A percentile compares a stretch with the other conserved stretches of the same genome.
Conservation (phyloP, 2,797 vertebrate species). For the Sitta carolinensis region DNA sequence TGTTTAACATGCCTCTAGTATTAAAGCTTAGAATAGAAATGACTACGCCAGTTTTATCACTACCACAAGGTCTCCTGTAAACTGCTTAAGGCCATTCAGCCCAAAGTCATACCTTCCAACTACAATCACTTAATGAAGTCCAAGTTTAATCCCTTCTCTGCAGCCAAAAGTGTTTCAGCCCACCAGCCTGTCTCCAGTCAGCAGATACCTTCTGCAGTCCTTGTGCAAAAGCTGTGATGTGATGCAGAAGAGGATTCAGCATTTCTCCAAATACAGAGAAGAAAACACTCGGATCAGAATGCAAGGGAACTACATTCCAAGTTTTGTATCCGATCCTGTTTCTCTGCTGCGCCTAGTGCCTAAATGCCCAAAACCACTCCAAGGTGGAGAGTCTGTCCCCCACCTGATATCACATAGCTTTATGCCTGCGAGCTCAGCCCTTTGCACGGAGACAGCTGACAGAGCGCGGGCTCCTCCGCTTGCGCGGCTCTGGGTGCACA, state of each 20-base stretch:
- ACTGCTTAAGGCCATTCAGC: not conserved
- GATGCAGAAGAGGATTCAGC: not conserved
- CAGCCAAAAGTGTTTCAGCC: not conserved
- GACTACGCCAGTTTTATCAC: not conserved
- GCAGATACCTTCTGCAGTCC: accelerated
- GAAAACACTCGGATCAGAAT: not conserved
- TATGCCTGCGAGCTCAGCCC: not conserved
- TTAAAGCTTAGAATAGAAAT: not conserved
- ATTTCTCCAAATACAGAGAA: not conserved
- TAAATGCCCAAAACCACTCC: not conserved
- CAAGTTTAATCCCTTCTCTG: not conserved
- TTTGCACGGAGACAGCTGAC: not conserved
- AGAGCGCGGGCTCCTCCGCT: not conserved
- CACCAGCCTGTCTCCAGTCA: not conserved
- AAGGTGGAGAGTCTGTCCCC: not conserved
- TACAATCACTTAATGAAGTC: not conserved
- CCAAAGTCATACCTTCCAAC: not conserved
- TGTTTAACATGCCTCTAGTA: not conserved
- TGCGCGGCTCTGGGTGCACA: not conserved
- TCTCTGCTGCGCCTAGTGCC: not conserved
- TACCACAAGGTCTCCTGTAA: not conserved
- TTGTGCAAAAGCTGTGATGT: not conserved
- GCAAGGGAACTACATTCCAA: not conserved
- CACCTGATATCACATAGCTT: not conserved
- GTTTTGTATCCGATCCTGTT: not conserved